Conservation (phyloP, 92 coral and sea anemone species). For the Porites cylindrica region DNA sequence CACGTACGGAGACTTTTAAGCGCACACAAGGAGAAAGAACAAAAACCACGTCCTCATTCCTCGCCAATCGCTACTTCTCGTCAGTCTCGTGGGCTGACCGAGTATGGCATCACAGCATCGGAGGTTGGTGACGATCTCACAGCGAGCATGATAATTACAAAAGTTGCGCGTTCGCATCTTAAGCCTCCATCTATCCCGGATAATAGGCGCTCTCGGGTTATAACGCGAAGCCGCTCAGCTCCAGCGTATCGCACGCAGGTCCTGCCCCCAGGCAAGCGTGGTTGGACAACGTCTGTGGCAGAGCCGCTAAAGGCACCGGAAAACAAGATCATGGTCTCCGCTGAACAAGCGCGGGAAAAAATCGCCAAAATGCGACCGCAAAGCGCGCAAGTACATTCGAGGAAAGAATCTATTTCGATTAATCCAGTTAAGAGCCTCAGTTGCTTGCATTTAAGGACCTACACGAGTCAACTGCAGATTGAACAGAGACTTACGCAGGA, state of each 20-base stretch:
- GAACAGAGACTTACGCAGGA: slow-evolving; percentile 67
- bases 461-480: slow-evolving; percentile 75
- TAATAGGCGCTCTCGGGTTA: slow-evolving; percentile 67
- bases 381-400: slow-evolving; percentile 81
- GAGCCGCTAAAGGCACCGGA: slow-evolving; percentile 69
- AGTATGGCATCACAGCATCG: slow-evolving; percentile 57
- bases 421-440: slow-evolving; percentile 85
- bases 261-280: slow-evolving; percentile 87
- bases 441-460: slow-evolving; percentile 88
- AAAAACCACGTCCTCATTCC: slow-evolving; percentile 86
- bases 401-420: slow-evolving; percentile 63
- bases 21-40: slow-evolving; percentile 63
- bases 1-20: slow-evolving; percentile 85
- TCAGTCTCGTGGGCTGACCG: slow-evolving; percentile 36
- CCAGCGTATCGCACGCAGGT: slow-evolving; percentile 84
- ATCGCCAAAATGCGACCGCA: slow-evolving; percentile 83
- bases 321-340: slow-evolving; percentile 88
- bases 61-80: slow-evolving; percentile 85
- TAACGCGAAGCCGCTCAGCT: slow-evolving; percentile 86
- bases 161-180: slow-evolving; percentile 66
- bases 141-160: slow-evolving; percentile 65
- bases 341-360: slow-evolving; percentile 81
- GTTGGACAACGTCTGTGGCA: slow-evolving; percentile 90
- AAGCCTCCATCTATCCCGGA: slow-evolving; percentile 77
- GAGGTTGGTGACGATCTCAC: slow-evolving; percentile 57